Conservation (phyloP, 2,113 vertebrate species). For the Barbus barbus region DNA sequence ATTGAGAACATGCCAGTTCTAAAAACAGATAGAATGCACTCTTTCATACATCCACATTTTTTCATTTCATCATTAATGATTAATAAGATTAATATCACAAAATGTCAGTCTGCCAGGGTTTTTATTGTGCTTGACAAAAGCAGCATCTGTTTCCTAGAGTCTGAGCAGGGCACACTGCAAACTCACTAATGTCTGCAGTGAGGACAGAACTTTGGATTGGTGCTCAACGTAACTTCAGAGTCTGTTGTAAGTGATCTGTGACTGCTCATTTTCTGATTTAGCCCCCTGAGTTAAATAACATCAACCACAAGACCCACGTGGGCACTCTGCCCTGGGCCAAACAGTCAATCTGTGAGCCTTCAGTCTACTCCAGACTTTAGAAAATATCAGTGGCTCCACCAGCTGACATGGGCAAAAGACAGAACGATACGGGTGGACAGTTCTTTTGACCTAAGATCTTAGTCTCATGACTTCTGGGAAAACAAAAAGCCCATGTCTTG, state of each 20-base stretch:
- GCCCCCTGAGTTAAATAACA: neutral
- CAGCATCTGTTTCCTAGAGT: constrained; percentile 35
- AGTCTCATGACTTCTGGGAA: constrained; percentile 37
- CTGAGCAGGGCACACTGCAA: neutral
- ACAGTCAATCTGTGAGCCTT: constrained; percentile 21
- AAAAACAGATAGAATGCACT: neutral
- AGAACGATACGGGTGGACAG: constrained; percentile 36
- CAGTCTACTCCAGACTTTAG: constrained; percentile 39
- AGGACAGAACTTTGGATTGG: constrained; percentile 12
- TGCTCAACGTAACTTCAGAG: neutral
- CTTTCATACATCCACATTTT: neutral
- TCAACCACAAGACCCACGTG: neutral
- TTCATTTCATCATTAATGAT: neutral
- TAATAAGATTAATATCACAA: neutral
- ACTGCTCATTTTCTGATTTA: constrained; percentile 9
- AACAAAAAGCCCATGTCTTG: constrained; percentile 14
- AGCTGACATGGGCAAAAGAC: constrained; percentile 45
- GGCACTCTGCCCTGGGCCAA: neutral
- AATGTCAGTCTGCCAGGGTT: constrained; percentile 6
- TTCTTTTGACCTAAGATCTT: constrained; percentile 29
- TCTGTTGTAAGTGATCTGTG: constrained; percentile 17
- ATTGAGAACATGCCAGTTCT: neutral
- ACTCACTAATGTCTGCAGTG: constrained; percentile 14
- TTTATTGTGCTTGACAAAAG: constrained; percentile 41
- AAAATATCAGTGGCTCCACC: constrained; percentile 51